A percentile compares a stretch with the other conserved stretches of the same genome.
These are phyloP conservation scores for Hirtodrosophila duncani DNA, from an alignment of 2,888 invertebrate species.

Conservation along the genomic window DNA sequence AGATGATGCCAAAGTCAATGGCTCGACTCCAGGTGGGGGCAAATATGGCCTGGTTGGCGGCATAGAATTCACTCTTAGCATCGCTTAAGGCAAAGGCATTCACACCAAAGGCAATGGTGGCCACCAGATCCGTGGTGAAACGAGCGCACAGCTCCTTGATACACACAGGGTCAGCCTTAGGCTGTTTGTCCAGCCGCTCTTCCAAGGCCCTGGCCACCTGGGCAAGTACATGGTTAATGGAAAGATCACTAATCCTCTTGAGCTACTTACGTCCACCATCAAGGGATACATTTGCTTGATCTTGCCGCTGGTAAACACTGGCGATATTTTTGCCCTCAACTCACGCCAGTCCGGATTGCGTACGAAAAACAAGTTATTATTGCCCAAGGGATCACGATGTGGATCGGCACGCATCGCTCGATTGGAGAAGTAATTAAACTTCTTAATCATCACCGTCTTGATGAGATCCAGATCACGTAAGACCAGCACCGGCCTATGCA, in stretches of 20 bases:
- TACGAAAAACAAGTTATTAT: slow-evolving; percentile 76
- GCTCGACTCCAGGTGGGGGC: slow-evolving; percentile 23
- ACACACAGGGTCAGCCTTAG: background rate
- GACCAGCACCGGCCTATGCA: slow-evolving; percentile 77
- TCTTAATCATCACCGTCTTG: slow-evolving; percentile 78
- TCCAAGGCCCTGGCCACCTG: slow-evolving; percentile 58
- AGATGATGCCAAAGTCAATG: slow-evolving; percentile 45
- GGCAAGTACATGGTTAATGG: no score
- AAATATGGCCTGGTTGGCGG: slow-evolving; percentile 54
- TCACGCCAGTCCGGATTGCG: slow-evolving; percentile 78
- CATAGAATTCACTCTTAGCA: slow-evolving; percentile 74
- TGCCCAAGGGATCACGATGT: slow-evolving; percentile 75
- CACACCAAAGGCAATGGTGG: slow-evolving; percentile 78
- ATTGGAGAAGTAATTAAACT: slow-evolving; percentile 77
- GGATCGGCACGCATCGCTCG: slow-evolving; percentile 61
- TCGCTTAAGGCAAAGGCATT: slow-evolving; percentile 74
- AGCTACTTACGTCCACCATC: slow-evolving; percentile 56
- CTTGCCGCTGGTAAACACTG: slow-evolving; percentile 77
- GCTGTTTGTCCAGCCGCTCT: slow-evolving; percentile 1
- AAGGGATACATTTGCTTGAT: slow-evolving; percentile 75
- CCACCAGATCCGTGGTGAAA: slow-evolving; percentile 77
- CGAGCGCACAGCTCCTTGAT: slow-evolving; percentile 45
- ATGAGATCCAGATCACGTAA: slow-evolving; percentile 77
- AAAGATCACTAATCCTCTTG: no score
- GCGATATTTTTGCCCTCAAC: slow-evolving; percentile 76